These are phyloP conservation scores for Andrena bucephala DNA, from an alignment of 2,888 invertebrate genomes.

Conservation along the genomic window DNA sequence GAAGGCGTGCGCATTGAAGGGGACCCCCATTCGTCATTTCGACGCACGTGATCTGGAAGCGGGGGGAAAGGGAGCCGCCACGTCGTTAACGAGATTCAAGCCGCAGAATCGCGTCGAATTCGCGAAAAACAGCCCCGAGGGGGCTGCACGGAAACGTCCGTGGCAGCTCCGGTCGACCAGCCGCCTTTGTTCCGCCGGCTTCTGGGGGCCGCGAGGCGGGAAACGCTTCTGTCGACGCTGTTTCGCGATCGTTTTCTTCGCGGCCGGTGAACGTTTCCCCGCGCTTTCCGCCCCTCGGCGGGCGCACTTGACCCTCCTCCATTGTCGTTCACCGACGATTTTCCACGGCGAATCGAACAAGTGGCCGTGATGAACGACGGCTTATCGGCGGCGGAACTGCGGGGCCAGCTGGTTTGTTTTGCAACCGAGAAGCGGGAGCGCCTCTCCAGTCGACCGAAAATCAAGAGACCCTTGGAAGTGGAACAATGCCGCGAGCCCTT, in stretches of 20 bases:
- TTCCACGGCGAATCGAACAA: slow-evolving; percentile 34
- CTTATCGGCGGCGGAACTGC: slow-evolving; percentile 33
- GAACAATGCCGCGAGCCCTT: slow-evolving; percentile 41
- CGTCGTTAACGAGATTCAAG: slow-evolving; percentile 45
- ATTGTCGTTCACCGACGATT: slow-evolving; percentile 51
- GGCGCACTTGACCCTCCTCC: slow-evolving; percentile 37
- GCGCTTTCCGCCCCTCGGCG: not conserved
- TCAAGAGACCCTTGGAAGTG: slow-evolving; percentile 12
- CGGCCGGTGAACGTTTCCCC: slow-evolving; percentile 40
- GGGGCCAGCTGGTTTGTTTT: slow-evolving; percentile 25
- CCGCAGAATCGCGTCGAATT: slow-evolving; percentile 31
- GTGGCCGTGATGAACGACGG: slow-evolving; percentile 24
- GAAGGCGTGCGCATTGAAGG: not conserved
- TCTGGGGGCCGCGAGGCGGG: not conserved
- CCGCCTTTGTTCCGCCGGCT: not conserved
- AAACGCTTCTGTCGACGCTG: slow-evolving; percentile 13
- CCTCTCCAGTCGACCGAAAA: slow-evolving; percentile 22
- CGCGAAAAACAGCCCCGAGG: slow-evolving; percentile 2
- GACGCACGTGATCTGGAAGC: not conserved
- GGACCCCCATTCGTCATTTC: not conserved
- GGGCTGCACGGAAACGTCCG: not conserved
- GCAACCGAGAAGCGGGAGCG: not conserved
- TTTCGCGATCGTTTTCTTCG: slow-evolving; percentile 24
- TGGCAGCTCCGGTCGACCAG: not conserved
- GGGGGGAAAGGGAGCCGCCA: not conserved